Conservation (phyloP, 2,888 invertebrate genomes). For the Epistrophe eligans region DNA sequence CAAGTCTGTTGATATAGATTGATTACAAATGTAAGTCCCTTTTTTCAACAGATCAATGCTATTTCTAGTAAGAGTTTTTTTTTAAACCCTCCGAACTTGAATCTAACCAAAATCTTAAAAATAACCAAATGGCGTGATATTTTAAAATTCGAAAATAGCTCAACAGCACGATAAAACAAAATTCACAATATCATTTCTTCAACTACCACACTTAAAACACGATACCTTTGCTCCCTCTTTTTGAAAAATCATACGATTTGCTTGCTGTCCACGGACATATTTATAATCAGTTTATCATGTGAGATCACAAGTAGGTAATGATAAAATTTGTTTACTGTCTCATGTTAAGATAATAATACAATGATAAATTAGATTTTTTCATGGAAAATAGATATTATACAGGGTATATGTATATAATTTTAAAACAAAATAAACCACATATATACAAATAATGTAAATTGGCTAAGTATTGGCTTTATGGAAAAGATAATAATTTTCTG, state of each 20-base stretch:
- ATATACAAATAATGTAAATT: too few relatives aligned
- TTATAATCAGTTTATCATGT: slow-evolving; percentile 1
- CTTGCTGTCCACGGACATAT: background rate
- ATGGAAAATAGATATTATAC: background rate
- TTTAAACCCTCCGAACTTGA: background rate
- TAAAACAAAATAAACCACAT: too few relatives aligned
- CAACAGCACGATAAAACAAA: background rate
- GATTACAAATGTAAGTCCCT: too few relatives aligned
- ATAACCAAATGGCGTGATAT: background rate
- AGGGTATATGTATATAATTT: too few relatives aligned
- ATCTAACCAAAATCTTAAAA: background rate
- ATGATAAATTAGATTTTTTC: background rate
- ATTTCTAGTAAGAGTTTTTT: too few relatives aligned
- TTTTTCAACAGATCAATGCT: too few relatives aligned
- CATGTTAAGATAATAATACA: background rate
- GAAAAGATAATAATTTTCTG: too few relatives aligned
- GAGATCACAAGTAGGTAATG: background rate
- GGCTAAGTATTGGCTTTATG: too few relatives aligned
- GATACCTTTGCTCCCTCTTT: background rate
- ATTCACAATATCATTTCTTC: too few relatives aligned
- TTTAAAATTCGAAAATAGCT: background rate
- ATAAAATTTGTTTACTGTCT: slow-evolving; percentile 1
- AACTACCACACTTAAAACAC: background rate
- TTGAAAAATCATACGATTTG: slow-evolving; percentile 16
- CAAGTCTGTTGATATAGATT: too few relatives aligned